A percentile compares a stretch with the other conserved stretches of the same genome.
Conservation (phyloP, 2,888 invertebrate species). For the Chelonus formosanus region DNA sequence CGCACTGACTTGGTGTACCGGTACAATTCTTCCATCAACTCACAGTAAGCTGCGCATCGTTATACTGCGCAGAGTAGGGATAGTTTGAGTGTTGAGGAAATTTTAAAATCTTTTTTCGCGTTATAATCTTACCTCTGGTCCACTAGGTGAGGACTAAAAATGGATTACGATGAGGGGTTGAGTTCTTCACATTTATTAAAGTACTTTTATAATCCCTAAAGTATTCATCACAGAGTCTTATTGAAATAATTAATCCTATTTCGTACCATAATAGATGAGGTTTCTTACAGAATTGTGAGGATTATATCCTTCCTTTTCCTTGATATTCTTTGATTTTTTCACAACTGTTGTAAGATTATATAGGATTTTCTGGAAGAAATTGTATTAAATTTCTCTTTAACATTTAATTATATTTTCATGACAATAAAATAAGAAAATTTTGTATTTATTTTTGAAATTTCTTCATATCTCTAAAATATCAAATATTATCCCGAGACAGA, state of each 20-base stretch:
- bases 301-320: too few relatives aligned
- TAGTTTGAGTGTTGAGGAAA: neutral
- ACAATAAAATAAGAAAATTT: too few relatives aligned
- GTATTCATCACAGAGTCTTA: neutral
- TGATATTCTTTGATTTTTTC: too few relatives aligned
- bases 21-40: slow-evolving; percentile 36
- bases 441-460: too few relatives aligned
- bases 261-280: neutral
- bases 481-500: too few relatives aligned
- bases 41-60: neutral
- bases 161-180: slow-evolving; percentile 4
- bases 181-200: neutral
- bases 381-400: too few relatives aligned
- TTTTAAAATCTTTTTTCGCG: neutral
- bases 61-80: neutral
- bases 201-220: neutral
- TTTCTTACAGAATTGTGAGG: too few relatives aligned
- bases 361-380: too few relatives aligned
- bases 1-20: slow-evolving; percentile 52
- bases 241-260: slow-evolving; percentile 9
- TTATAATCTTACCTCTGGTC: slow-evolving; percentile 9
- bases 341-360: too few relatives aligned
- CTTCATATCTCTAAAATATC: too few relatives aligned
- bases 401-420: too few relatives aligned
- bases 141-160: neutral